Evolutionary conservation across 2,888 invertebrate species (phyloP), one percentile per base, ranked within the genome.

Genomic region (Acleris emargana): DNA sequence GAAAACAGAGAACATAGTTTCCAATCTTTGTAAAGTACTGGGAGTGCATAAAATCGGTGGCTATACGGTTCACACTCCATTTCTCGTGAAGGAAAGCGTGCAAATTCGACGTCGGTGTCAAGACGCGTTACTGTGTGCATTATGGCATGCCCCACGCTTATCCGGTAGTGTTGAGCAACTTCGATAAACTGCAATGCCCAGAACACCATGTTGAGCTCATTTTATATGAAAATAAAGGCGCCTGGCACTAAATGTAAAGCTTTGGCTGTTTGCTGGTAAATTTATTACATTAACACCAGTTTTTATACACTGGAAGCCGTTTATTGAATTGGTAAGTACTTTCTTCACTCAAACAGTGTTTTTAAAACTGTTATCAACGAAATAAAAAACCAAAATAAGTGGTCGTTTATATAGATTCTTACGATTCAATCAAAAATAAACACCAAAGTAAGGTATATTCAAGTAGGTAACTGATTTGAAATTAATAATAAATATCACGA

Each of bases 11-110:
- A 57, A 55, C 38, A 57, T 22, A 51, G 52, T 58, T 32, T 51
- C 50, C 51, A 59, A 50, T 61, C 45, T 62, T 66, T 55, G 63
- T 68, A 68, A 69, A 68, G 62, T 67, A 51, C 73, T 73, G 71
- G 74, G 70, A 73, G 61, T 69, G 79, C 80, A 81, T 82, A 79
- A 83, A 84, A 82, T 82, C 80, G 72, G 80, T 78, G 77, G 76
- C 76, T 71, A 64, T 72, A 74, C 72, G 71, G 76, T 77, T 82
- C 78, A 78, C 79, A 82, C 79, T 76, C 75, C 76, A 80, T 83
- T 84, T 80, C 69, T 50, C 58, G 67, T 72, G 77, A 80, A 80
- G 71, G 83, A 85, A 84, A 84, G 85, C 86, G 82, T 85, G 83
- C 79, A 80, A 69, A 81, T 70, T 68, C 59, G 43, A 54, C 42